Conservation (phyloP, 2,113 vertebrate species). For the Neodontobutis hainanensis region DNA sequence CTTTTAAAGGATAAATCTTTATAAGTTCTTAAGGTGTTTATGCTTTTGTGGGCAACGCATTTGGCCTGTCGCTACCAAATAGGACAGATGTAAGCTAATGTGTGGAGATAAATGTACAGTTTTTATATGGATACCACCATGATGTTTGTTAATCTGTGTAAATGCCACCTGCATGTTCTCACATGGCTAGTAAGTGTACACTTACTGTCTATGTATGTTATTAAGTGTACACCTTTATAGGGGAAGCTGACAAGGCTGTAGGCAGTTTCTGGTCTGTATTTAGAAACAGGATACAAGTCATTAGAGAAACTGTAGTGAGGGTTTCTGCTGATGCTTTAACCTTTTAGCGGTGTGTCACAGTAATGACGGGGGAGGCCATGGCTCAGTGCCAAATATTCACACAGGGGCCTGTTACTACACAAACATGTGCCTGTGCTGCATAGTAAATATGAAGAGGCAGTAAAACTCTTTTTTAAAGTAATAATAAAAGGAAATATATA, state of each 20-base stretch:
- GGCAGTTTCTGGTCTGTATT: conserved; percentile 53
- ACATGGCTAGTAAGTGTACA: conserved; percentile 39
- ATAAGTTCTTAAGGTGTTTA: conserved; percentile 16
- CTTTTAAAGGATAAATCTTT: conserved; percentile 11
- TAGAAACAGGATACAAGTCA: conserved; percentile 55
- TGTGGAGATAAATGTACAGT: not conserved
- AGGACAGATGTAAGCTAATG: conserved; percentile 23
- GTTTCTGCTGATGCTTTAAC: conserved; percentile 30
- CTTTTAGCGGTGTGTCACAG: conserved; percentile 25
- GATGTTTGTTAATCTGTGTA: conserved; percentile 16
- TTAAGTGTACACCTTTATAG: conserved; percentile 39
- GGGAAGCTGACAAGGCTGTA: conserved; percentile 42
- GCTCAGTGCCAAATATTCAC: conserved; percentile 48
- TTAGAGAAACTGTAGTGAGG: conserved; percentile 22
- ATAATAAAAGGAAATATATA: conserved; percentile 54
- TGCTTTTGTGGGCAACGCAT: conserved; percentile 14
- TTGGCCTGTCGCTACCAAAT: conserved; percentile 35
- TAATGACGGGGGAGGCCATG: conserved; percentile 53
- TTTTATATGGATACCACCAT: conserved; percentile 33
- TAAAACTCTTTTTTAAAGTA: conserved; percentile 38
- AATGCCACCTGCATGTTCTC: conserved; percentile 44
- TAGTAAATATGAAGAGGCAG: conserved; percentile 11
- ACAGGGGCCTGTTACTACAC: conserved; percentile 35
- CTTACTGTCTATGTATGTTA: conserved; percentile 41
- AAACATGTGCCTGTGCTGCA: conserved; percentile 28